phyloP scores from a whole-genome alignment of 2,888 invertebrate species.

The Tachina lurida region DNA sequence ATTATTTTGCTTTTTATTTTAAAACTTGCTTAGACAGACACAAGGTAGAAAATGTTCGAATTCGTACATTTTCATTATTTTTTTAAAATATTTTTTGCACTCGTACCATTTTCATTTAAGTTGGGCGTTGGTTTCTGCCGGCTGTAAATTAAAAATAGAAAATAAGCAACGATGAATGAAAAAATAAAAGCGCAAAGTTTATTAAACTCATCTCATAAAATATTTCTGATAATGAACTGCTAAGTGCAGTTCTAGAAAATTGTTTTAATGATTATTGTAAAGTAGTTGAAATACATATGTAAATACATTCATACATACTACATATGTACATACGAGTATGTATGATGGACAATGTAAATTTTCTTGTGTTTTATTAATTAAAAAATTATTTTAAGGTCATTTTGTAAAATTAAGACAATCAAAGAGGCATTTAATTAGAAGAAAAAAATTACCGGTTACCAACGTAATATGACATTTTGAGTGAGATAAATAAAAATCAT shows the following conservation, averaged over 20 bases:
- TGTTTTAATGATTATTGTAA: background rate
- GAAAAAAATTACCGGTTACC: background rate
- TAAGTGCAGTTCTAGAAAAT: background rate
- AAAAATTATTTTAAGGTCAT: background rate
- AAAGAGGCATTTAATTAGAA: background rate
- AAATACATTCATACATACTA: background rate
- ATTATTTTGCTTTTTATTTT: slow-evolving; percentile 7
- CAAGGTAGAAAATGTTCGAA: slow-evolving; percentile 27
- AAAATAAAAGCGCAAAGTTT: slow-evolving; percentile 19
- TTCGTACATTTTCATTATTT: slow-evolving; percentile 1
- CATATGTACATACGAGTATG: no score
- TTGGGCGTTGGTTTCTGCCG: slow-evolving; percentile 50
- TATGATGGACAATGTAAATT: background rate
- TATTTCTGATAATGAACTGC: background rate
- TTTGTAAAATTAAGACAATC: no score
- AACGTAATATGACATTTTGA: background rate
- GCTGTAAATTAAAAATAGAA: slow-evolving; percentile 23
- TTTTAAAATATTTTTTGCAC: background rate
- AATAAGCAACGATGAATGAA: background rate
- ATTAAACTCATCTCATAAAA: slow-evolving; percentile 23
- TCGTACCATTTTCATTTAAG: slow-evolving; percentile 17
- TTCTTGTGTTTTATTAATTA: background rate
- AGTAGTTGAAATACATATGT: background rate
- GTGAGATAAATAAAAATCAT: background rate
- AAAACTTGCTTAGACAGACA: background rate